Base-by-base conservation (phyloP, 2,113 vertebrate species). In the Spizaetus ornatus region DNA sequence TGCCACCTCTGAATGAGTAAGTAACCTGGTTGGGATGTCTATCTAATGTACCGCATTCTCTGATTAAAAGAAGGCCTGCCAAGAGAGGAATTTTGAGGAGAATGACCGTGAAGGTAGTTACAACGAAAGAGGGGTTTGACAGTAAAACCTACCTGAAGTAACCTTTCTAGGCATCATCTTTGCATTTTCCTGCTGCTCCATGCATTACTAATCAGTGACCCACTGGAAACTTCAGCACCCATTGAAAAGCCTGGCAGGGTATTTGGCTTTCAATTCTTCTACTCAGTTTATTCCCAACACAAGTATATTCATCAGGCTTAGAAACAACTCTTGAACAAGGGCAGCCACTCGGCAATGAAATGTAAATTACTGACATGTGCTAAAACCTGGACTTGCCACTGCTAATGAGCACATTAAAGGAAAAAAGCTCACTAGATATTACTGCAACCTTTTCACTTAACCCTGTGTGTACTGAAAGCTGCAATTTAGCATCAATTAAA, bases 291-390 rank as follows among this genome's bases (percentile, higher is more conserved):
- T 97, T 98, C 97, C 97, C 93, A 97, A 97, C 97, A 98, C 95
- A 97, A 98, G 88, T 98, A 98, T 97, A 98, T 98, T 98, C 97
- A 98, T 95, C 97, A 95, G 97, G 96, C 97, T 98, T 96, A 97
- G 95, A 98, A 98, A 97, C 97, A 98, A 96, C 97, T 97, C 97
- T 96, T 90, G 95, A 98, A 98, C 96, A 98, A 98, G 97, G 76
- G 97, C 97, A 95, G 96, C 90, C 97, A 97, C 97, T 98, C 95
- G 88, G 93, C 98, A 98, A 97, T 97, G 96, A 98, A 98, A 98
- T 98, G 98, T 98, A 98, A 98, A 98, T 98, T 97, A 98, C 97
- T 96, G 98, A 97, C 97, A 96, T 98, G 98, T 97, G 98, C 97
- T 98, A 96, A 98, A 98, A 98, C 92, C 96, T 97, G 93, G 93